phyloP scores from a whole-genome alignment of 2,888 invertebrate genomes.

The Dasysyrphus albostriatus region DNA sequence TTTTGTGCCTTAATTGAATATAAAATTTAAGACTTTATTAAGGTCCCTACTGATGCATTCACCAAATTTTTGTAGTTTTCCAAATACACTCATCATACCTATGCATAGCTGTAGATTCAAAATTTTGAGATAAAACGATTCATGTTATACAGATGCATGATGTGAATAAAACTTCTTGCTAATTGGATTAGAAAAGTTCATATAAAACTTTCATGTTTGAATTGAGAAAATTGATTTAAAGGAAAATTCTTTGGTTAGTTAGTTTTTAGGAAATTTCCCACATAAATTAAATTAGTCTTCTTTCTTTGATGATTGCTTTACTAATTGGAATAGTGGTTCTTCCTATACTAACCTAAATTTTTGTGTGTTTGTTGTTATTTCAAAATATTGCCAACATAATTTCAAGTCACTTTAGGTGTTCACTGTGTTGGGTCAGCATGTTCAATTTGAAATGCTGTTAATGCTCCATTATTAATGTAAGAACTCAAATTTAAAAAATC shows the following conservation, averaged over 20 bases:
- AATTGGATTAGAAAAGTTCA: conserved; percentile 20
- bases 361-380: too few relatives aligned
- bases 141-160: too few relatives aligned
- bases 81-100: background rate
- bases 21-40: conserved; percentile 7
- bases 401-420: too few relatives aligned
- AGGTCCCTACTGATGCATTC: background rate
- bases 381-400: too few relatives aligned
- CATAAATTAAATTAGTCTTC: conserved; percentile 5
- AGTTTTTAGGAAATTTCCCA: conserved; percentile 4
- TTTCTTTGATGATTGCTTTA: background rate
- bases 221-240: conserved; percentile 4
- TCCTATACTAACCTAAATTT: too few relatives aligned
- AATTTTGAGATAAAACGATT: background rate
- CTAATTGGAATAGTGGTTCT: background rate
- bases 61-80: background rate
- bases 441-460: too few relatives aligned
- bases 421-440: too few relatives aligned
- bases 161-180: background rate
- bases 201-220: background rate
- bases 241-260: conserved; percentile 1
- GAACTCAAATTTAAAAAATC: too few relatives aligned
- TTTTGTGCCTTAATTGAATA: too few relatives aligned
- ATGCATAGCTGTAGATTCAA: background rate
- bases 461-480: too few relatives aligned